Evolutionary conservation across 1,140 invertebrate species (phyloP), one percentile per base, ranked within the genome.

Genomic region (Pseudomyrmex cubaensis): DNA sequence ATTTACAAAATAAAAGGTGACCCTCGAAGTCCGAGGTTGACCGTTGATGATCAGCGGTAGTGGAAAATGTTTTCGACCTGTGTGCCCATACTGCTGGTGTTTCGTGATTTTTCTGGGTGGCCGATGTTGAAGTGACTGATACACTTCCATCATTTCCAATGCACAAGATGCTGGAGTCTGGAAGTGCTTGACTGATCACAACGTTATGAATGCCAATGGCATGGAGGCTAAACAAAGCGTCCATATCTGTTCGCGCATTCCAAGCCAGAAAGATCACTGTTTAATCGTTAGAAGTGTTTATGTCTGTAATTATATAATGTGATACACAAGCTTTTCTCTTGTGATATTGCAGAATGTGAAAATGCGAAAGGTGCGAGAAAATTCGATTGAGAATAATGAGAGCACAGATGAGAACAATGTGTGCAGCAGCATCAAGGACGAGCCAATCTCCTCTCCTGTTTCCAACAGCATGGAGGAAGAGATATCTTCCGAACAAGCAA

Each of bases 41-140:
- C 61, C 52, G 86, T 85, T 44, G 73, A 52, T 82, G 82, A 77
- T 82, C 70, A 89, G 86, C 78, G 84, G 72, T 88, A 64, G 69
- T 74, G 69, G 25, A 74, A 78, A 89, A 80, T 85, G 54, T 89
- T 89, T 88, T 85, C 84, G 17, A 57, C 52, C 1, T 50, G 35
- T 74, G 57, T 64, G 50, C 20, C 57, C 20, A 78, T 78, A 13
- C 56, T 46, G 44, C 15, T 62, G 22, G 35, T 57, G 13, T 66
- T 57, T 56, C 22, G 10, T 10, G 25, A 15, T 10, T 10, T 15
- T 22, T 25, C 17, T 44, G 7, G 9, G 10, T 15, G 9, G 15
- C 7, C 3, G 22, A 48, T 44, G 69, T 50, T 78, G 17, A 22
- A 80, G 17, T 20, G 72, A 3, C 52, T 4, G 57, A 64, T n/a